A percentile compares a stretch with the other conserved stretches of the same genome.
Evolutionary conservation across 2,797 vertebrate species (phyloP).

Genomic region (Echiichthys vipera): DNA sequence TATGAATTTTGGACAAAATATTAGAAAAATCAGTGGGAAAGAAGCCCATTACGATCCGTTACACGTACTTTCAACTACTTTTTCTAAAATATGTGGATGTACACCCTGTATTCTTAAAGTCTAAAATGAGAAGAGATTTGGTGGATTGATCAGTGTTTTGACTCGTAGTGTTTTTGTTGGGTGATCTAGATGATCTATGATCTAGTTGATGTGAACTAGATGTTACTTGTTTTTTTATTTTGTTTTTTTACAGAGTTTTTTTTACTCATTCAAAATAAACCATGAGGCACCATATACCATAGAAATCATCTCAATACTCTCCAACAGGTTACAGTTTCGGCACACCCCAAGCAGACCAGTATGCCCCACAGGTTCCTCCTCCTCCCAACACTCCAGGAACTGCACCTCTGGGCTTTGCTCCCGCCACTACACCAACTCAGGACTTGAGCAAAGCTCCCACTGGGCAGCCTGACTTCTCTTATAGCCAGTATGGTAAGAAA

Average conservation of each 20-base stretch:
- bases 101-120: neutral
- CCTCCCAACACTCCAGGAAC: constrained; percentile 95
- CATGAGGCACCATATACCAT: neutral
- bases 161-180: neutral
- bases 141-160: neutral
- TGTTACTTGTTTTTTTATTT: too few relatives aligned
- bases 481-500: constrained; percentile 98
- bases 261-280: neutral
- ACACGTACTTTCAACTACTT: neutral
- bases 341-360: constrained; percentile 96
- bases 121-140: neutral
- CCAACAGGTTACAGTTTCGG: constrained; percentile 94
- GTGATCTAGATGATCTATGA: too few relatives aligned
- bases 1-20: neutral
- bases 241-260: too few relatives aligned
- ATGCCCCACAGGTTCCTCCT: constrained; percentile 94
- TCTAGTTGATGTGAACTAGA: too few relatives aligned
- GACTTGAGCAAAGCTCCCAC: constrained; percentile 97
- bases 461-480: constrained; percentile 96
- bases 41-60: neutral
- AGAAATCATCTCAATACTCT: constrained; percentile 13
- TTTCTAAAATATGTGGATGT: neutral
- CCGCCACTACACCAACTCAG: constrained; percentile 96
- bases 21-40: neutral
- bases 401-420: constrained; percentile 92